Percentiles rank a stretch among this genome's conserved stretches.
These are phyloP conservation scores for Cathartes aura DNA, from an alignment of 2,113 vertebrate species.

Conservation along the genomic window DNA sequence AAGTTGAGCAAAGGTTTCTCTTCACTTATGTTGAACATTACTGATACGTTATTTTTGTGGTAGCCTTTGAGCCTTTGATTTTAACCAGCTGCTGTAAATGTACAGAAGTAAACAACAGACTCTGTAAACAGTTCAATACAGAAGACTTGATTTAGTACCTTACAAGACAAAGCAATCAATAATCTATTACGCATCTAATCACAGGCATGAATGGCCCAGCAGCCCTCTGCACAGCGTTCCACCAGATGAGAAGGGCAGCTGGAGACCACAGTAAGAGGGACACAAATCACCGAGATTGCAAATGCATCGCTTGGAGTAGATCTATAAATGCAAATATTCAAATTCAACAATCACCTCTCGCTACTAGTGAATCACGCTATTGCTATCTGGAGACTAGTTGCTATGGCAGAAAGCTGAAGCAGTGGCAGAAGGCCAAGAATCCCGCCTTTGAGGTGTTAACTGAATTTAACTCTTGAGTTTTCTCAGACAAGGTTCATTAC, in stretches of 20 bases:
- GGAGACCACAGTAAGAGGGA: not conserved
- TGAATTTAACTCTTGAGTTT: slow-evolving; percentile 54
- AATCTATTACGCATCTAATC: slow-evolving; percentile 48
- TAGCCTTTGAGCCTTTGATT: not conserved
- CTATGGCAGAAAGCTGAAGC: slow-evolving; percentile 33
- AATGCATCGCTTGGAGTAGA: not conserved
- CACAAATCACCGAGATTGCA: not conserved
- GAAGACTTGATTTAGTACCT: slow-evolving; percentile 10
- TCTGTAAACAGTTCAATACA: slow-evolving; percentile 31
- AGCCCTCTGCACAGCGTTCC: not conserved
- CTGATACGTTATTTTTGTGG: not conserved
- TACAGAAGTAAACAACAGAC: slow-evolving; percentile 12
- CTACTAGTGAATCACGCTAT: not conserved
- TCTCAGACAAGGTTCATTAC: slow-evolving; percentile 25
- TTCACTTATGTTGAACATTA: not conserved
- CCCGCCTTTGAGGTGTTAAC: slow-evolving; percentile 21
- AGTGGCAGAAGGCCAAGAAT: slow-evolving; percentile 40
- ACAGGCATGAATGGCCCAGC: not conserved
- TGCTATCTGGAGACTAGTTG: slow-evolving; percentile 41
- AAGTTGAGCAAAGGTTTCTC: not conserved
- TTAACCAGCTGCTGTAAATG: slow-evolving; percentile 9
- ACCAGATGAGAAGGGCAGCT: not conserved
- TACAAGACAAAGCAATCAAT: slow-evolving; percentile 33
- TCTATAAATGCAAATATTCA: slow-evolving; percentile 34
- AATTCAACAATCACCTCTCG: not conserved